Base-by-base conservation (phyloP, 2,797 vertebrate species). In the Ctenochaetus hawaiiensis region DNA sequence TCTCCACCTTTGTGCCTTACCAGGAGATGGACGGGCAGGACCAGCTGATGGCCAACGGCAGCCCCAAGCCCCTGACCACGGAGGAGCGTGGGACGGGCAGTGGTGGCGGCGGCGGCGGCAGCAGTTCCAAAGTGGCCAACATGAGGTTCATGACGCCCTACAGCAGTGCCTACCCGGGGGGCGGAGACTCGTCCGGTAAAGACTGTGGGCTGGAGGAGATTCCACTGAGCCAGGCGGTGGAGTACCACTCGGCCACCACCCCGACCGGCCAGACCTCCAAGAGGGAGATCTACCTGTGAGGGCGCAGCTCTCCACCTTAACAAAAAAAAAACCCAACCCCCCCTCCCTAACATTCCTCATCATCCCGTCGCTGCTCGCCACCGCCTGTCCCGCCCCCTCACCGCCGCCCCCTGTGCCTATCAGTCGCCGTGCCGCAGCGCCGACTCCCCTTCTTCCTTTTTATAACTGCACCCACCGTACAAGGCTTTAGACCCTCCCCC, bases 1-100 rank as follows among this genome's bases (percentile, higher is more conserved):
- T 99, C 90, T 98, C 98, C 95, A 99, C 98, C 95, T 99, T 99
- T 86, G 98, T 99, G 98, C 97, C 98, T 99, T 99, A 99, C 96
- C 97, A 98, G 96, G 98, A 99, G 94, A 96, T 96, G 94, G 98
- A 97, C 83, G 96, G 96, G 81, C 96, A 96, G 93, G 97, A 98
- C 93, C 96, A 96, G 89, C 96, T 96, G 78, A 88, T 95, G 93
- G 96, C 96, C 87, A 96, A 97, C 65, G 96, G 97, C 93, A 98
- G 96, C 96, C 97, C 98, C 84, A 97, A 96, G 93, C 96, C 94
- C 71, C 39, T 84, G 77, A 26, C 96, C 87, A 94, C 93, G 59
- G 98, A 99, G 93, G 97, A 99, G 92, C 96, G 96, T 2, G 96
- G 90, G 49, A 53, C 62, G 0, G 86, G 84, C 0, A 41, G 26